These are phyloP conservation scores for Eubucco bourcierii DNA, from an alignment of 2,113 vertebrate species.

Conservation along the genomic window DNA sequence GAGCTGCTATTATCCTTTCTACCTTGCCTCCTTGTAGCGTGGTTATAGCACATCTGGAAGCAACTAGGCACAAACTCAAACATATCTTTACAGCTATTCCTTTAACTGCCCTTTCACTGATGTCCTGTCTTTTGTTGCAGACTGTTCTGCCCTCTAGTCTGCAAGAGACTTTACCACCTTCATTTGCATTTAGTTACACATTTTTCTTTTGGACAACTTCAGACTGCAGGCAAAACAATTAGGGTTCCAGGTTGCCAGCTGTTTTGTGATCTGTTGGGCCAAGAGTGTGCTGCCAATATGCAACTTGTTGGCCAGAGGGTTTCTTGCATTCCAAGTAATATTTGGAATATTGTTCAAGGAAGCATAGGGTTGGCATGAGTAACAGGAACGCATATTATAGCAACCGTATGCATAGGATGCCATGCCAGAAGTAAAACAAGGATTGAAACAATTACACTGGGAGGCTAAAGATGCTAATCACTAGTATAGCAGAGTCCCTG, in stretches of 20 bases:
- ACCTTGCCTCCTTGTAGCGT: neutral
- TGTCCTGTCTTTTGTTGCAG: neutral
- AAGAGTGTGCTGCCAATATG: neutral
- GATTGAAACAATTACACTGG: neutral
- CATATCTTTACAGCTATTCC: neutral
- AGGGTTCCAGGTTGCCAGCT: neutral
- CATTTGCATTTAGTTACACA: neutral
- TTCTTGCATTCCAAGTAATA: neutral
- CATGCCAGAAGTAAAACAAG: neutral
- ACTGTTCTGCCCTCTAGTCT: neutral
- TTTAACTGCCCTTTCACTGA: neutral
- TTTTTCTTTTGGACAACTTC: neutral
- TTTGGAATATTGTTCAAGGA: neutral
- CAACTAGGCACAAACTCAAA: neutral
- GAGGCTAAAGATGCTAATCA: neutral
- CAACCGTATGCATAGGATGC: neutral
- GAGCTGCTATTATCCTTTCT: neutral
- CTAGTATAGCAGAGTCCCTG: neutral
- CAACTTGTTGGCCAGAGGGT: neutral
- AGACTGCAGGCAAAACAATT: neutral
- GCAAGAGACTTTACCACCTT: neutral
- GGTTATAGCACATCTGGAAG: neutral
- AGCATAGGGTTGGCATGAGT: neutral
- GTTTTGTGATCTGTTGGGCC: fast-evolving
- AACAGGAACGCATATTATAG: neutral